These are phyloP conservation scores for Papilio gigon DNA, from an alignment of 2,888 invertebrate genomes.

Conservation along the genomic window DNA sequence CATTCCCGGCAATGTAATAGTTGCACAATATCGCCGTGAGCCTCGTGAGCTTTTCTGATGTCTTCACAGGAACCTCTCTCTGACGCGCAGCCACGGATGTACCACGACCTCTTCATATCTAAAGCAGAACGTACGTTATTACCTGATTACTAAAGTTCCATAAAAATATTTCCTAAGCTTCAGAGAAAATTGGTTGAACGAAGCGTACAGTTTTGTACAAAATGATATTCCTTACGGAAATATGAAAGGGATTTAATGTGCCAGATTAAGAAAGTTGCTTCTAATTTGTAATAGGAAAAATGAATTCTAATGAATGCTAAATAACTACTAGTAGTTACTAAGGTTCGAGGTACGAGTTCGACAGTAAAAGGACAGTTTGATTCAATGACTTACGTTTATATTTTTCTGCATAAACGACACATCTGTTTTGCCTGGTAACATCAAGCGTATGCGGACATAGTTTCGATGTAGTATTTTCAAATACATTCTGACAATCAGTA, in stretches of 20 bases:
- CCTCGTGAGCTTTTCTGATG: slow-evolving; percentile 54
- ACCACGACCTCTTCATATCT: slow-evolving; percentile 62
- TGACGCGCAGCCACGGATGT: slow-evolving; percentile 66
- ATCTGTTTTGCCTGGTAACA: slow-evolving; percentile 53
- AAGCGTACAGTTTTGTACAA: not conserved
- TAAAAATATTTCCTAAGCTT: not conserved
- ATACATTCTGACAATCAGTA: slow-evolving; percentile 57
- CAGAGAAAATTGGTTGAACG: not conserved
- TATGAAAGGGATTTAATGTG: not conserved
- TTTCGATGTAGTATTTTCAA: slow-evolving; percentile 53
- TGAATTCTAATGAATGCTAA: too few relatives aligned
- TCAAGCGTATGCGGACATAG: slow-evolving; percentile 58
- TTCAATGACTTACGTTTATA: slow-evolving; percentile 58
- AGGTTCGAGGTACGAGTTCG: too few relatives aligned
- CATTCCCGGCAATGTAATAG: slow-evolving; percentile 64
- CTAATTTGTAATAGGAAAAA: too few relatives aligned
- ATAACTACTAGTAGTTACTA: too few relatives aligned
- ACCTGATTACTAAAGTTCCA: not conserved
- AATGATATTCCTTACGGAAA: not conserved
- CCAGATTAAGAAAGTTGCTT: too few relatives aligned
- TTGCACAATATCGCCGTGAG: slow-evolving; percentile 52
- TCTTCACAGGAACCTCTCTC: slow-evolving; percentile 67
- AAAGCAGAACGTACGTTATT: not conserved
- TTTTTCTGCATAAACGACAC: slow-evolving; percentile 63
- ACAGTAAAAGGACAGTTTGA: too few relatives aligned